These are phyloP conservation scores for Stenurella melanura DNA, from an alignment of 2,888 invertebrate species.

Conservation along the genomic window DNA sequence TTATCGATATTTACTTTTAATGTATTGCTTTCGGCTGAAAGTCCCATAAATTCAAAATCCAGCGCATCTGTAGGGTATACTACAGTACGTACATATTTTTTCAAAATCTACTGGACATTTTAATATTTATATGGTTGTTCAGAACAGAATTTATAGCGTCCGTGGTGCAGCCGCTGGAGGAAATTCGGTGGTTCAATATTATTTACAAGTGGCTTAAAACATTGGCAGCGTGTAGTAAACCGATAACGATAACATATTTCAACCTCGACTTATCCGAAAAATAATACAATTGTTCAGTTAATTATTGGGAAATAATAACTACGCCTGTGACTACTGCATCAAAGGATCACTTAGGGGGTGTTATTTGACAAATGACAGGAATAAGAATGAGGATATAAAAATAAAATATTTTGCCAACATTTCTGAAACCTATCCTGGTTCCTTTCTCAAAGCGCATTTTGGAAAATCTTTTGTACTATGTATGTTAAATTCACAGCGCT, in stretches of 20 bases:
- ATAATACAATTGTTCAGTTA: too few species aligned
- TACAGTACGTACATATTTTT: constrained; percentile 10
- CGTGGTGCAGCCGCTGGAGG: neutral
- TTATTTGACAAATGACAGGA: too few species aligned
- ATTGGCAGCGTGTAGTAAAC: neutral
- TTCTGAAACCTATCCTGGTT: too few species aligned
- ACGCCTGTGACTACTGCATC: too few species aligned
- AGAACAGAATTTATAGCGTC: neutral
- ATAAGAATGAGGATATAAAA: too few species aligned
- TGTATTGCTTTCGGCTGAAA: constrained; percentile 18
- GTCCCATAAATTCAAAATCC: constrained; percentile 23
- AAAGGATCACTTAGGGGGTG: too few species aligned
- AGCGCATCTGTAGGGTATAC: neutral
- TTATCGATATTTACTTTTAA: constrained; percentile 34
- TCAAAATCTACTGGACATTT: neutral
- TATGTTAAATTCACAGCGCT: too few species aligned
- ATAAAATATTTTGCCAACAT: too few species aligned
- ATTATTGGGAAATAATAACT: too few species aligned
- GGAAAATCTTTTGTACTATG: too few species aligned
- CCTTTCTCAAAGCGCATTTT: too few species aligned
- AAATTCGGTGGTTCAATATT: neutral
- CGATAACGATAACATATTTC: neutral
- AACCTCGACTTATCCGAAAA: too few species aligned
- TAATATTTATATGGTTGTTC: constrained; percentile 6
- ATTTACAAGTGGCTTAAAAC: neutral